Base-by-base conservation (phyloP, 2,797 vertebrate species). In the Pantherophis alleghaniensis region DNA sequence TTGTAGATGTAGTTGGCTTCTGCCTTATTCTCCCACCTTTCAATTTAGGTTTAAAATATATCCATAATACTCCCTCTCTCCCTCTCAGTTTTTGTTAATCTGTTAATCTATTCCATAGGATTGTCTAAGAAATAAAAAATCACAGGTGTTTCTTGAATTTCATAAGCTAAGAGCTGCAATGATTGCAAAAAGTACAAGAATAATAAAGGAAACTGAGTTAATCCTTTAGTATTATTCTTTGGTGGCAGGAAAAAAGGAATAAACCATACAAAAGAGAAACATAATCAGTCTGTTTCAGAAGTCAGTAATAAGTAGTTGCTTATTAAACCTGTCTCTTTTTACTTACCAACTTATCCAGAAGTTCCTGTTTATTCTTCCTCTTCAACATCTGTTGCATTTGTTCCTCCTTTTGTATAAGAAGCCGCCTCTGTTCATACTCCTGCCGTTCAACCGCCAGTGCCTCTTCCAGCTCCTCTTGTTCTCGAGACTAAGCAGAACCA, bases 391-490 rank as follows among this genome's bases (percentile, higher is more conserved):
- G 98, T 83, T 99, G 99, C 92, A 98, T 98, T 96, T 99, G 98
- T 63, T 99, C 99, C 91, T 99, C 99, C 95, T 99, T 98, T 95
- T 99, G 98, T 22, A 98, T 96, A 7, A 98, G 97, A 14, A 99
- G 97, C 13, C 98, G 97, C 93, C 98, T 98, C 95, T 99, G 98
- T 95, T 99, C 98, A 1, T 95, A 98, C 93, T 98, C 98, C 96
- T 99, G 98, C 94, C 98, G 98, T 97, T 99, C 99, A 26, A 98
- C 96, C 90, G 99, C 97, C 96, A 99, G 97, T 61, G 99, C 98
- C 98, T 99, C 99, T 97, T 99, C 99, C 96, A 99, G 93, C 96
- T 99, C 99, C 94, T 99, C 99, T 97, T 99, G 99, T 96, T 99
- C 99, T 92, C 99, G 98, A 0, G 98, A 99, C 99, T 99, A 96